phyloP scores from a whole-genome alignment of 2,888 invertebrate species.

The Callyntrura guangdongensis region DNA sequence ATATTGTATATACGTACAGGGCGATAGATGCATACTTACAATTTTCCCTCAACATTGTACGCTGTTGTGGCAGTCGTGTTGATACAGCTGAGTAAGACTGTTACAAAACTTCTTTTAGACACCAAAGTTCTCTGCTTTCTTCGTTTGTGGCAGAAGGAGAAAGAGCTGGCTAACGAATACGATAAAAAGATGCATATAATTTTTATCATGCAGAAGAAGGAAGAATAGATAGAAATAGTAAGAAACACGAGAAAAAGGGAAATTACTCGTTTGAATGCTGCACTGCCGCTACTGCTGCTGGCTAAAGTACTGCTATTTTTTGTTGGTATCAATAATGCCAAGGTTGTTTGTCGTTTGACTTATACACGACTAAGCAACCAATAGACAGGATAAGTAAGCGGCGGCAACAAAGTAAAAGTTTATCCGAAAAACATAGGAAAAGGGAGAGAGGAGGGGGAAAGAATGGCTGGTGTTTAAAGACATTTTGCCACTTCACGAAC shows the following conservation, averaged over 20 bases:
- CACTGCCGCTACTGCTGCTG: background rate
- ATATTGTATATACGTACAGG: background rate
- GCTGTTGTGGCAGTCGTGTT: background rate
- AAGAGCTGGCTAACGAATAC: conserved; percentile 49
- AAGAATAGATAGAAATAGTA: background rate
- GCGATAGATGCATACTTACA: conserved; percentile 9
- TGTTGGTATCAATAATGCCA: conserved; percentile 63
- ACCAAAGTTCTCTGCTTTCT: conserved; percentile 45
- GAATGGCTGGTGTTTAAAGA: conserved; percentile 55
- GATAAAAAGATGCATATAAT: conserved; percentile 65
- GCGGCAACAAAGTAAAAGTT: conserved; percentile 21
- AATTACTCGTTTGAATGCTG: conserved; percentile 25
- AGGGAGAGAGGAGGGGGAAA: background rate
- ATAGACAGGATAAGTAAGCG: background rate
- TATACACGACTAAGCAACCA: background rate
- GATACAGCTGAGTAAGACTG: conserved; percentile 41
- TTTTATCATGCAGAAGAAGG: conserved; percentile 2
- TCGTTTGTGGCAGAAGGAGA: conserved; percentile 36
- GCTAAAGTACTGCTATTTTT: conserved; percentile 22
- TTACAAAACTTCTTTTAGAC: conserved; percentile 27
- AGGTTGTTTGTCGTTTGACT: conserved; percentile 56
- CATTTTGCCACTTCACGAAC: conserved; percentile 46
- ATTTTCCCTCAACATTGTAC: conserved; percentile 21
- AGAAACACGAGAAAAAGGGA: conserved; percentile 14
- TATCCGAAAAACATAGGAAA: background rate